Base-by-base conservation (phyloP, 2,888 invertebrate species). In the Drosophila kuntzei region DNA sequence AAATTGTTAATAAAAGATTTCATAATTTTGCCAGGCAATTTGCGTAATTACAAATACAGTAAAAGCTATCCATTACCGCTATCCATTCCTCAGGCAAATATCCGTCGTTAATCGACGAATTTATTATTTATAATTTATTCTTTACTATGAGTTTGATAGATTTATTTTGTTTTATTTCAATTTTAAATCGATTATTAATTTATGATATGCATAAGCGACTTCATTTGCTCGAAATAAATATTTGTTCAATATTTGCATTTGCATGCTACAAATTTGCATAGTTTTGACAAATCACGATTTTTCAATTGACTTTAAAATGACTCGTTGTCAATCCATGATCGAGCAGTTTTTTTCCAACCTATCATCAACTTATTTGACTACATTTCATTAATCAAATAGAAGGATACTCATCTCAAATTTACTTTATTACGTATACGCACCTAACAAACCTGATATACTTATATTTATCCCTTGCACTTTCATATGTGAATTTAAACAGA, bases 241-340 rank as follows among this genome's bases (percentile, higher is more conserved):
- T 51, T 36, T 37, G 11, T 51, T 25, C 3, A 37, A 22, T 14
- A 11, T 7, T 43, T 44, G 43, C 25, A 47, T 50, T 69, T 57
- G 41, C 6, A 20, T 43, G 25, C 36, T 60, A 51, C 61, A 76
- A 80, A 79, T 77, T 59, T 59, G 54, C 61, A 80, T 67, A 71
- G 74, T 62, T 80, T 72, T 8, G 34, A 25, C 16, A 54, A 29
- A 62, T 4, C n/a, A 14, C 14, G 7, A n/a, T 25, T 14, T 2
- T 36, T 8, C 2, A 6, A 36, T 36, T 36, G 14, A 36, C 2
- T 14, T 11, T 0, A 36, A 14, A 14, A 14, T 36, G n/a, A 0
- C 34, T 1, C 9, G 14, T 14, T 36, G 5, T 12, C 11, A 8
- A 8, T 1, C 1, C n/a, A 16, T 14, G 16, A 16, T 37, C 16